Evolutionary conservation across 2,888 invertebrate species (phyloP).

Genomic region (Cosmopolites sordidus): DNA sequence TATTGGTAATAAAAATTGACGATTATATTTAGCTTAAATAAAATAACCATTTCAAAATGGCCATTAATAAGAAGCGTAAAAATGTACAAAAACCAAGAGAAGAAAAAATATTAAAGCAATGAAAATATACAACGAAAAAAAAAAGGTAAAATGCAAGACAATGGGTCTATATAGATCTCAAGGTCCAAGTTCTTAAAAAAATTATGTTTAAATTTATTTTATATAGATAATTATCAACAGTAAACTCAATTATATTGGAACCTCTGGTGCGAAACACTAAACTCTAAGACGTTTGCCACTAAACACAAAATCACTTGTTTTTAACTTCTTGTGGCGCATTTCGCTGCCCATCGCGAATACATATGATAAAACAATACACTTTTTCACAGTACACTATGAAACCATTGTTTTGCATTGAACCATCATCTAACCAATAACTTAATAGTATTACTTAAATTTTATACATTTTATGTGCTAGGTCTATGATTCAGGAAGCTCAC

Average conservation of each 20-base stretch:
- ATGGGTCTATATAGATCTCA: not conserved
- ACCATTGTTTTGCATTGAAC: not conserved
- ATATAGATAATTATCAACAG: too few relatives aligned
- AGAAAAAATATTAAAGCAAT: slow-evolving; percentile 11
- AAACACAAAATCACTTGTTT: too few relatives aligned
- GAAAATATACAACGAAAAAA: slow-evolving; percentile 21
- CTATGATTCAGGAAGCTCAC: slow-evolving; percentile 21
- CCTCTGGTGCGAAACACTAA: too few relatives aligned
- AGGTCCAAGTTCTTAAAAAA: too few relatives aligned
- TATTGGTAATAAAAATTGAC: slow-evolving; percentile 13
- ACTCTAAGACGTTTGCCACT: too few relatives aligned
- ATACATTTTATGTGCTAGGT: slow-evolving; percentile 20
- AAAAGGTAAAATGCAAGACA: slow-evolving; percentile 4
- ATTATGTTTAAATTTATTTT: too few relatives aligned
- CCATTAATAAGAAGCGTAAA: slow-evolving; percentile 13
- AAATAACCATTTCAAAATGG: slow-evolving; percentile 14
- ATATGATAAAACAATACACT: not conserved
- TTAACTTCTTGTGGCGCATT: too few relatives aligned
- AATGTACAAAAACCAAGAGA: slow-evolving; percentile 24
- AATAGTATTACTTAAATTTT: slow-evolving; percentile 13
- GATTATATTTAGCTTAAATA: slow-evolving; percentile 13
- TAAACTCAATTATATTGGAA: too few relatives aligned
- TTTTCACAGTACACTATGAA: not conserved
- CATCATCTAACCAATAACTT: not conserved
- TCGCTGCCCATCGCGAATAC: too few relatives aligned